These are phyloP conservation scores for Auanema freiburgensis DNA, from an alignment of 2,888 invertebrate species.

Conservation along the genomic window DNA sequence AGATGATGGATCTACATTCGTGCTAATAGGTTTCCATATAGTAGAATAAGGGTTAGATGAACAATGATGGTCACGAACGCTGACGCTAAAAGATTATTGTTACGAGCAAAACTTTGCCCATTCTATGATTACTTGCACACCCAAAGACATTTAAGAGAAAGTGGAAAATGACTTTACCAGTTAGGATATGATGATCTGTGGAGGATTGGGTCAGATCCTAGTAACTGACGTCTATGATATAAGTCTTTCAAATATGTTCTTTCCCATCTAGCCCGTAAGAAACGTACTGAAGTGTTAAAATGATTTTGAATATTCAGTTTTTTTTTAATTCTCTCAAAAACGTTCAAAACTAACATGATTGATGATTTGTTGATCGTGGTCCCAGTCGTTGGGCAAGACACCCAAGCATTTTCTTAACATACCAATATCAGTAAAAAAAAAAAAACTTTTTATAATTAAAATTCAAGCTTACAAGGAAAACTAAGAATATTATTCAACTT, in stretches of 20 bases:
- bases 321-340: not conserved
- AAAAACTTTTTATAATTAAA: not conserved
- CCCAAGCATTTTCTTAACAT: conserved; percentile 23
- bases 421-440: no score
- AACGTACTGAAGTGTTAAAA: conserved; percentile 28
- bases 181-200: conserved; percentile 57
- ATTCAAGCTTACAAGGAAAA: conserved; percentile 2
- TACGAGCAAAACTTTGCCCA: not conserved
- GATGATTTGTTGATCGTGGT: conserved; percentile 23
- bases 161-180: conserved; percentile 42
- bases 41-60: conserved; percentile 22
- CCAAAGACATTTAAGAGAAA: conserved; percentile 1
- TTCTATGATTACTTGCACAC: not conserved
- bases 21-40: conserved; percentile 47
- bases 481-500: not conserved
- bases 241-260: conserved; percentile 59
- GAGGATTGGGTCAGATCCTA: conserved; percentile 57
- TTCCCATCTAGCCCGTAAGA: conserved; percentile 52
- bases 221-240: conserved; percentile 55
- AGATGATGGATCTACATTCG: conserved; percentile 42
- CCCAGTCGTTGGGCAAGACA: conserved; percentile 31
- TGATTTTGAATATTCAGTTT: not conserved
- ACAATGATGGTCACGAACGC: conserved; percentile 34
- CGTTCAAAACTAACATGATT: conserved; percentile 28
- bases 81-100: conserved; percentile 10